A percentile compares a stretch with the other conserved stretches of the same genome.
These are phyloP conservation scores for Homalodisca vitripennis DNA, from an alignment of 1,140 invertebrate genomes.

Conservation along the genomic window DNA sequence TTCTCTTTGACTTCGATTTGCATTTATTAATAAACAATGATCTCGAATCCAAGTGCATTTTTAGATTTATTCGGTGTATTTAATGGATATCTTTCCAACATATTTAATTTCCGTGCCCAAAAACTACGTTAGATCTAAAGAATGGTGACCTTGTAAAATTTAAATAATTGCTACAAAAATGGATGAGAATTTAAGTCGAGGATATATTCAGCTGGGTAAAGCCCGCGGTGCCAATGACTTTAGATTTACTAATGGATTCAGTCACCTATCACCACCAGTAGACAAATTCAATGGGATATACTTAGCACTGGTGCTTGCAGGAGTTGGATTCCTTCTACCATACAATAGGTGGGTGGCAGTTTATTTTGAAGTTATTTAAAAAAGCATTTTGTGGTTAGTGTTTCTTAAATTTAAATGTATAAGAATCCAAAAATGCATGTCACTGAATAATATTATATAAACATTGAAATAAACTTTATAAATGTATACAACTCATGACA, in stretches of 20 bases:
- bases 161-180: slow-evolving; percentile 46
- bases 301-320: slow-evolving; percentile 75
- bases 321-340: slow-evolving; percentile 86
- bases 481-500: too few relatives aligned
- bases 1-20: not conserved
- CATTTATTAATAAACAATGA: not conserved
- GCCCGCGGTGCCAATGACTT: slow-evolving; percentile 53
- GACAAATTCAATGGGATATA: slow-evolving; percentile 79
- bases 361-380: too few relatives aligned
- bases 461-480: too few relatives aligned
- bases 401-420: too few relatives aligned
- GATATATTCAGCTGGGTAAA: slow-evolving; percentile 63
- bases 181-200: slow-evolving; percentile 66
- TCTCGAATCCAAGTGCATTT: not conserved
- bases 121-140: not conserved
- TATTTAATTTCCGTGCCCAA: not conserved
- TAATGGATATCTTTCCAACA: not conserved
- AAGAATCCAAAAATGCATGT: too few relatives aligned
- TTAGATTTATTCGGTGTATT: not conserved
- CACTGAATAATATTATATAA: too few relatives aligned
- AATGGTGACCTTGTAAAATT: not conserved
- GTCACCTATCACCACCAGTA: slow-evolving; percentile 63
- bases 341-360: too few relatives aligned
- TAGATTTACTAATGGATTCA: slow-evolving; percentile 54
- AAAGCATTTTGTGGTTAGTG: too few relatives aligned